Conservation (phyloP, 1,140 invertebrate species). For the Ooceraea biroi region DNA sequence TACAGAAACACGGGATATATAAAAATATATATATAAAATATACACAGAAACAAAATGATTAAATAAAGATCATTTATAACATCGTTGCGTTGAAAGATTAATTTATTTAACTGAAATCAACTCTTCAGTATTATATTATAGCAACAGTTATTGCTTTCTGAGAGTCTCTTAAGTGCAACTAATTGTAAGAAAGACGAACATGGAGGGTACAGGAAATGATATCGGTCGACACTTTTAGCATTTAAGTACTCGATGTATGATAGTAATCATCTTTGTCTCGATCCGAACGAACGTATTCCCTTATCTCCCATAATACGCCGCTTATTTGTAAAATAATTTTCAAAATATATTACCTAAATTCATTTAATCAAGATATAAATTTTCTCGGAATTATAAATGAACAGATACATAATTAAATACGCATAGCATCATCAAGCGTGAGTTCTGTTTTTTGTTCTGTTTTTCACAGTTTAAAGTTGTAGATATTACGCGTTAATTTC, state of each 20-base stretch:
- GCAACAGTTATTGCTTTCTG: not conserved
- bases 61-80: constrained; percentile 1
- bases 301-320: not conserved
- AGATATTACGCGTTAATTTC: not conserved
- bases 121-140: not conserved
- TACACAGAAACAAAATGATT: too few species aligned
- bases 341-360: not conserved
- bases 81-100: not conserved
- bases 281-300: not conserved
- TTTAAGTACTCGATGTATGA: constrained; percentile 48
- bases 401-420: not conserved
- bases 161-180: not conserved
- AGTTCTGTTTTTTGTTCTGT: too few species aligned
- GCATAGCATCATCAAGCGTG: too few species aligned
- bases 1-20: too few species aligned
- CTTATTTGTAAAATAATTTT: not conserved
- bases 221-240: constrained; percentile 6
- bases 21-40: too few species aligned
- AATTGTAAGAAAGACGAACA: not conserved
- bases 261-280: not conserved
- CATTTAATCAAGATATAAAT: not conserved
- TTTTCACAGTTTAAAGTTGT: not conserved
- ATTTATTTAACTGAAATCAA: not conserved
- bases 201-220: not conserved
- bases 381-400: not conserved